A percentile compares a stretch with the other conserved stretches of the same genome.
phyloP scores from a whole-genome alignment of 2,888 invertebrate genomes.

The Mellilla xanthometata region DNA sequence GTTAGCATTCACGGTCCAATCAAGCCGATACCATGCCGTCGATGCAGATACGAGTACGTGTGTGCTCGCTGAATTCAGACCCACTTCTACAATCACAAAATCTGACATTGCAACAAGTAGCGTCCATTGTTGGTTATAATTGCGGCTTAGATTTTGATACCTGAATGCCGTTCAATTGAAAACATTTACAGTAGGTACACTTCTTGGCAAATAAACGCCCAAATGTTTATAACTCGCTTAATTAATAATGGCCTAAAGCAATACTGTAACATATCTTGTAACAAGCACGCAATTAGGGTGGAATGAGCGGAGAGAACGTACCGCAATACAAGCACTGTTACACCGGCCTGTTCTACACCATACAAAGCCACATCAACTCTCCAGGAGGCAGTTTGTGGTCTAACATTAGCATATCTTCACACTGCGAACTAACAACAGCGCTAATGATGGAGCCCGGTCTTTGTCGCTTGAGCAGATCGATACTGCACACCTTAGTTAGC shows the following conservation, averaged over 20 bases:
- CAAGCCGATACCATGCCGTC: slow-evolving; percentile 46
- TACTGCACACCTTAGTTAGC: slow-evolving; percentile 31
- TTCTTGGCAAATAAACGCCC: too few relatives aligned
- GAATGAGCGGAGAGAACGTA: slow-evolving; percentile 7
- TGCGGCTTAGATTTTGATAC: too few relatives aligned
- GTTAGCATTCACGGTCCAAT: slow-evolving; percentile 61
- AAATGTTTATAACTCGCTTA: too few relatives aligned
- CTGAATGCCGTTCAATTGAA: too few relatives aligned
- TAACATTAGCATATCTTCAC: slow-evolving; percentile 57
- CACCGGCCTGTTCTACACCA: slow-evolving; percentile 14
- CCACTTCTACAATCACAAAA: slow-evolving; percentile 1
- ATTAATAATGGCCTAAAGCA: too few relatives aligned
- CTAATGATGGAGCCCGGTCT: slow-evolving; percentile 40
- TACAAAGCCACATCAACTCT: slow-evolving; percentile 41
- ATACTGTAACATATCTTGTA: neutral
- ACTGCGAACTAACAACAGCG: slow-evolving; percentile 41
- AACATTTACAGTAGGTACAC: too few relatives aligned
- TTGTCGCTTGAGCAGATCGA: slow-evolving; percentile 28
- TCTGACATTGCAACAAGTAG: neutral
- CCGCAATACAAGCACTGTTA: slow-evolving; percentile 12
- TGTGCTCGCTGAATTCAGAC: slow-evolving; percentile 8
- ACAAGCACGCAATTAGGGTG: slow-evolving; percentile 27
- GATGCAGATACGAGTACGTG: slow-evolving; percentile 35
- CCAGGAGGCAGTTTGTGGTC: slow-evolving; percentile 50
- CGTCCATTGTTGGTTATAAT: neutral